phyloP scores from a whole-genome alignment of 1,140 invertebrate species.

The Macrocentrus cingulum region DNA sequence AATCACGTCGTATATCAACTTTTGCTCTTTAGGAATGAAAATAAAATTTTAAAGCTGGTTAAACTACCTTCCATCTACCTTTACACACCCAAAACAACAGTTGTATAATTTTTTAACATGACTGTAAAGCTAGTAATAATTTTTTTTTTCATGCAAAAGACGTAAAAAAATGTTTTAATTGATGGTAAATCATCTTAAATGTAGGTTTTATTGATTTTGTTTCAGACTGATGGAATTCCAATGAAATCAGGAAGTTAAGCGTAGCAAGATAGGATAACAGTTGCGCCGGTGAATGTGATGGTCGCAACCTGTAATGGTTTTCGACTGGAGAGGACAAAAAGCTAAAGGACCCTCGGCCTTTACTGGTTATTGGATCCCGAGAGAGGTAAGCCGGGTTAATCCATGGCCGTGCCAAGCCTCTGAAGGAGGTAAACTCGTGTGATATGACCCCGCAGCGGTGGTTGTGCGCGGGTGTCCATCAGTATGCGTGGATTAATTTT shows the following conservation, averaged over 20 bases:
- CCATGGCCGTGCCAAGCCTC: conserved; percentile 2
- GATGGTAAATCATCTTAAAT: no score
- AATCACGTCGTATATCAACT: no score
- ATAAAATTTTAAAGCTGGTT: no score
- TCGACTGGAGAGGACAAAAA: conserved; percentile 4
- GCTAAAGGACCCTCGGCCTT: not conserved
- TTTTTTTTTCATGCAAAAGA: no score
- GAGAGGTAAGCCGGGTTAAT: conserved; percentile 10
- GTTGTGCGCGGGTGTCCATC: not conserved
- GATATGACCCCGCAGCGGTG: conserved; percentile 2
- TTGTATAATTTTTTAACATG: no score
- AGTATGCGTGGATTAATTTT: conserved; percentile 17
- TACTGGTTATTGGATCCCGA: conserved; percentile 14
- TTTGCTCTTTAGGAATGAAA: no score
- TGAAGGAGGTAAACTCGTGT: conserved; percentile 19
- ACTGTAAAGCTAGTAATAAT: no score
- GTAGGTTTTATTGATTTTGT: no score
- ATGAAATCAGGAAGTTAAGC: not conserved
- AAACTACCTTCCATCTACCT: no score
- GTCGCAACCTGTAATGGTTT: conserved; percentile 8
- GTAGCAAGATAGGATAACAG: not conserved
- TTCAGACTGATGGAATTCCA: no score
- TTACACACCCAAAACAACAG: no score
- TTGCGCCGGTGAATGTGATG: not conserved
- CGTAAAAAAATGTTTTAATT: no score